Conservation (phyloP, 1,140 invertebrate genomes). For the Drosophila ficusphila region DNA sequence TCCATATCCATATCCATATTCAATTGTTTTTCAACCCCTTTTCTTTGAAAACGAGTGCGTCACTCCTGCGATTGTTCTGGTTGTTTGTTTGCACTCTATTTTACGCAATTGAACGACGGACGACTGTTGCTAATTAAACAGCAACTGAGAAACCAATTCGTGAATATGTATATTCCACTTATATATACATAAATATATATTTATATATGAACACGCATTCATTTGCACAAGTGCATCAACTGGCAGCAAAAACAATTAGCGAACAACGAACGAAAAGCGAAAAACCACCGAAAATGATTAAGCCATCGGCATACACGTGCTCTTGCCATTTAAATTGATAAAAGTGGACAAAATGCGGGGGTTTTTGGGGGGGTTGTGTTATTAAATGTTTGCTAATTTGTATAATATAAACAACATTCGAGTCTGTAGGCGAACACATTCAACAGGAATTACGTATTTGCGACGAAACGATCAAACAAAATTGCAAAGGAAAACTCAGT, state of each 20-base stretch:
- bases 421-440: neutral
- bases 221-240: constrained; percentile 46
- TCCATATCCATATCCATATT: neutral
- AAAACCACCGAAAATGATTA: constrained; percentile 32
- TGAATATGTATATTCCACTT: neutral
- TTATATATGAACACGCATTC: constrained; percentile 18
- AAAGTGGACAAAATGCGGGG: neutral
- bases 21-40: neutral
- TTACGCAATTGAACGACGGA: constrained; percentile 45
- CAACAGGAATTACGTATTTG: neutral
- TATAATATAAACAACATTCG: neutral
- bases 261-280: neutral
- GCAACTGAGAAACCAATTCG: constrained; percentile 4
- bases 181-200: neutral
- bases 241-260: constrained; percentile 21
- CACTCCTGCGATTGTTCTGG: constrained; percentile 19
- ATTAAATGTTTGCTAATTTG: constrained; percentile 34
- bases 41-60: constrained; percentile 30
- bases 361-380: neutral
- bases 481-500: too few relatives aligned
- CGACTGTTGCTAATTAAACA: constrained; percentile 42
- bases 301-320: constrained; percentile 29
- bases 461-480: neutral
- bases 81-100: constrained; percentile 36
- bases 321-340: constrained; percentile 18